Base-by-base conservation (phyloP, 2,888 invertebrate species). In the Meloe dianella region DNA sequence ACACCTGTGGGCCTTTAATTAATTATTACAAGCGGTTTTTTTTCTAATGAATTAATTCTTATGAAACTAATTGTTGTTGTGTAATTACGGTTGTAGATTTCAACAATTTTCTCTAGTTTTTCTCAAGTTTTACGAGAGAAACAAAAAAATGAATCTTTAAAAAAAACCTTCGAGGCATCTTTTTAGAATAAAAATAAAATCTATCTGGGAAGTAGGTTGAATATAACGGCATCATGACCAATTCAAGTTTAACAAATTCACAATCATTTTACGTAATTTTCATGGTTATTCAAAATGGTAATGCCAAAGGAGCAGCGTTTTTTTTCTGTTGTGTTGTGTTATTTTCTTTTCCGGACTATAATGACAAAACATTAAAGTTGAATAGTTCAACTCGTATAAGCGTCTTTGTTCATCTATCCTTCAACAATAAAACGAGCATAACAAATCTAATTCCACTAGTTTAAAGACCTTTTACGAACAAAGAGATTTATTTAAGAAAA, bases 121-220 rank as follows among this genome's bases (percentile, higher is more conserved):
- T n/a, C n/a, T n/a, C n/a, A n/a, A n/a, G n/a, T n/a, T n/a, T n/a
- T n/a, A n/a, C n/a, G n/a, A n/a, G n/a, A n/a, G n/a, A n/a, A n/a
- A n/a, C n/a, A n/a, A n/a, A n/a, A n/a, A n/a, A n/a, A n/a, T 32
- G 4, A 27, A 27, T 27, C 27, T 27, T 27, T 27, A 3, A 3
- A 4, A 27, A 27, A 27, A 38, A 29, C 61, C 67, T 58, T 38
- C 10, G n/a, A 57, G 67, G 64, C 61, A 5, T 22, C 22, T 56
- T 24, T 59, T 7, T 9, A 8, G 54, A 54, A 63, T 22, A 38
- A 60, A 29, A 59, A 58, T 24, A 38, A 38, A 59, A 38, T 59
- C 51, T 35, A 67, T 17, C 30, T 56, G 67, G 60, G 60, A 69
- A 69, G 65, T 67, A 69, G 71, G 72, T 71, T 68, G 68, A 61